Conservation (phyloP, 2,888 invertebrate genomes). For the Catocala sponsa region DNA sequence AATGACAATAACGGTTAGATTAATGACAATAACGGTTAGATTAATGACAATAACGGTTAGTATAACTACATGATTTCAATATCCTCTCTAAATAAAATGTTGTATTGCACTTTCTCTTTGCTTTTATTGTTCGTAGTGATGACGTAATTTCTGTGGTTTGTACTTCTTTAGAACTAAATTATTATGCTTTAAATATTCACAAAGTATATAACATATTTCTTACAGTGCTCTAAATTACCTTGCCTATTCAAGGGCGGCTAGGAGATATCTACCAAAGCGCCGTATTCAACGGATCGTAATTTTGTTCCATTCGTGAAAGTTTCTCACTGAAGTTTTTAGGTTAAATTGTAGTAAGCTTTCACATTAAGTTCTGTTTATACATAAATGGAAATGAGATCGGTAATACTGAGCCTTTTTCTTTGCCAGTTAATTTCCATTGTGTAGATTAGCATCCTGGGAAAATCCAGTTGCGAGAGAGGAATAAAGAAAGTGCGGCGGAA, state of each 20-base stretch:
- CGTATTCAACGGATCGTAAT: slow-evolving; percentile 46
- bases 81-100: slow-evolving; percentile 19
- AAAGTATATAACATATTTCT: slow-evolving; percentile 41
- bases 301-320: slow-evolving; percentile 45
- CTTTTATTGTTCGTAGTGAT: slow-evolving; percentile 33
- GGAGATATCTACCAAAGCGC: slow-evolving; percentile 39
- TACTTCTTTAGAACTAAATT: slow-evolving; percentile 13
- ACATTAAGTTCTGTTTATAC: slow-evolving; percentile 56
- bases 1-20: slow-evolving; percentile 21
- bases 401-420: slow-evolving; percentile 51
- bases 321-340: slow-evolving; percentile 51
- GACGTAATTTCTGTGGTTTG: slow-evolving; percentile 7
- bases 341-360: slow-evolving; percentile 52
- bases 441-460: slow-evolving; percentile 73
- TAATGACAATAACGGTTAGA: slow-evolving; percentile 21
- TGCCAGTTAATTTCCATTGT: slow-evolving; percentile 69
- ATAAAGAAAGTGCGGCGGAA: slow-evolving; percentile 63
- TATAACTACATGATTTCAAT: slow-evolving; percentile 21
- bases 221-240: slow-evolving; percentile 49
- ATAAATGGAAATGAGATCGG: slow-evolving; percentile 58
- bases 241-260: slow-evolving; percentile 41
- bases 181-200: slow-evolving; percentile 45
- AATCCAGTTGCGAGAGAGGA: slow-evolving; percentile 54
- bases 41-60: slow-evolving; percentile 21
- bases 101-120: slow-evolving; percentile 37